Evolutionary conservation across 92 coral and sea anemone species (phyloP), one percentile per base, ranked within the genome.

Genomic region (Phymanthus crucifer): DNA sequence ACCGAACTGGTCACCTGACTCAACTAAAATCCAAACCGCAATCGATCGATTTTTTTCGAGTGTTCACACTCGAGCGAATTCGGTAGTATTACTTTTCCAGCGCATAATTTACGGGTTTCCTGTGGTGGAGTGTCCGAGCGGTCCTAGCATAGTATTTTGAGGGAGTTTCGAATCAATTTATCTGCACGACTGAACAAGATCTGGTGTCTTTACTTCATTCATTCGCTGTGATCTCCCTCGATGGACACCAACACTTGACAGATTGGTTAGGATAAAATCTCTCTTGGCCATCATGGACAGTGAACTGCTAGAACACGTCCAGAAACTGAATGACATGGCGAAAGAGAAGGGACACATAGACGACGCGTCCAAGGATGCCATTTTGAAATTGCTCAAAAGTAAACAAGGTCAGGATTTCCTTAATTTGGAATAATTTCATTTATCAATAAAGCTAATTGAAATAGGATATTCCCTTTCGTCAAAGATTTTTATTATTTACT

Each of bases 161-260:
- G 83, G 83, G 83, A 78, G 75, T 73, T 82, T 82, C 85, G 85
- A 82, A 82, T 82, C 11, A 48, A 40, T 27, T 76, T 54, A 48
- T 76, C 27, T 26, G 68, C 26, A 7, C 34, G 68, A 61, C 16
- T 61, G 67, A 27, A 11, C 80, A 48, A 14, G 23, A 23, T 34
- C 32, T 38, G 78, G 35, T n/a, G 56, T 8, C 70, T 56, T 33
- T 19, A 8, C 12, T 19, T 33, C 40, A 17, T 32, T 32, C 24
- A 24, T 27, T 61, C 27, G 18, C 10, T 61, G 3, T 61, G 32
- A 24, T 27, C 68, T 61, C 33, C 34, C 16, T 61, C 32, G 16
- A 61, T 61, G 68, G 68, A 26, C 17, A 27, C 26, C 13, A 24
- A 5, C 32, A 27, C 17, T 61, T 61, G 68, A 61, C 68, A 61